Percentiles rank a stretch among this genome's conserved stretches.
Conservation (phyloP, 2,113 vertebrate species). For the Thomomys bottae region DNA sequence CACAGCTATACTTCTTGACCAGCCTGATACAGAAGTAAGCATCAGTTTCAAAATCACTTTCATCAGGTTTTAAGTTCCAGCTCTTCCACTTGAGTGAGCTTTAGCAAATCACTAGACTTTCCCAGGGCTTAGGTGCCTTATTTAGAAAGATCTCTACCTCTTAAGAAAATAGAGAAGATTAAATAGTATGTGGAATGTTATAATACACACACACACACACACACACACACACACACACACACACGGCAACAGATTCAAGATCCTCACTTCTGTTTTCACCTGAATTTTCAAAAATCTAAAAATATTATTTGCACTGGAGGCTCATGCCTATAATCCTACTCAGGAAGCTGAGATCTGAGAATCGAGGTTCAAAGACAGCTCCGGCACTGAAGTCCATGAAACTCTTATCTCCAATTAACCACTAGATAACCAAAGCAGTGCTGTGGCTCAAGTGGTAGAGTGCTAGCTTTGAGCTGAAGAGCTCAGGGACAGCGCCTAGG, state of each 20-base stretch:
- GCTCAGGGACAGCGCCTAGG: too few relatives aligned
- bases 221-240: not conserved
- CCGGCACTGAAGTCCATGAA: too few relatives aligned
- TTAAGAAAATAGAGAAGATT: not conserved
- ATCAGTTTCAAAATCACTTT: not conserved
- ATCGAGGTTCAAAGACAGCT: too few relatives aligned
- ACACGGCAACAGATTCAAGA: not conserved
- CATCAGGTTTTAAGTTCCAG: not conserved
- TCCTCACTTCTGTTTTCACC: not conserved
- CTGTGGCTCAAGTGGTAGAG: too few relatives aligned
- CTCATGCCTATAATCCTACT: not conserved
- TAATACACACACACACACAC: not conserved
- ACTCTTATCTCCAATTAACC: too few relatives aligned
- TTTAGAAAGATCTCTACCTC: not conserved
- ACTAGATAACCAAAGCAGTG: too few relatives aligned
- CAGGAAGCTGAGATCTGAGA: too few relatives aligned
- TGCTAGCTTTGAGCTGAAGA: too few relatives aligned
- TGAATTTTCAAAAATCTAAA: slow-evolving; percentile 32
- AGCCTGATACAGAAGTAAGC: not conserved
- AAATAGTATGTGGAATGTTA: not conserved
- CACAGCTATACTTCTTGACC: not conserved
- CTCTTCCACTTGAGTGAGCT: not conserved
- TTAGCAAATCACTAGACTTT: slow-evolving; percentile 1
- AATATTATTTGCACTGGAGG: not conserved
- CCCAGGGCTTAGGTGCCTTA: not conserved